Evolutionary conservation across 2,888 invertebrate species (phyloP).

Genomic region (Elysia crispata): DNA sequence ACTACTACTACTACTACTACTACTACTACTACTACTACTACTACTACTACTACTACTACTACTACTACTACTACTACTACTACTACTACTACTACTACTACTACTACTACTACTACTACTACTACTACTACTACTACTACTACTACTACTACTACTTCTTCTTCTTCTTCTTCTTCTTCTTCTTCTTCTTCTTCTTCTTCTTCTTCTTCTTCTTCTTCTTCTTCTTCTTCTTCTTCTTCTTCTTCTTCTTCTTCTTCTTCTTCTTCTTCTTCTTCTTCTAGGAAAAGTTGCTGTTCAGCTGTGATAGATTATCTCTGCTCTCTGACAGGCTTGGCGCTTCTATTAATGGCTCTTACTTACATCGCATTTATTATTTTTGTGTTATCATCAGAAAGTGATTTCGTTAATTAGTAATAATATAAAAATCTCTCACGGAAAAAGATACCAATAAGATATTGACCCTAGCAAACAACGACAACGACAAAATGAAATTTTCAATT

Average conservation of each 20-base stretch:
- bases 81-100: constrained; percentile 27
- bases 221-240: constrained; percentile 2
- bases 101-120: constrained; percentile 18
- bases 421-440: no score
- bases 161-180: constrained; percentile 33
- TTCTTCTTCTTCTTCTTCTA: no score
- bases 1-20: not conserved
- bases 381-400: no score
- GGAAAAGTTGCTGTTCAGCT: no score
- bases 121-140: not conserved
- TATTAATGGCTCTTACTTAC: no score
- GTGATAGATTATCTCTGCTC: no score
- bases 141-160: not conserved
- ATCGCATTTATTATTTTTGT: no score
- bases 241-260: not conserved
- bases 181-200: constrained; percentile 24
- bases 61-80: constrained; percentile 26
- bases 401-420: no score
- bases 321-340: no score
- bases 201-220: constrained; percentile 26
- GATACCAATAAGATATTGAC: no score
- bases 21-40: not conserved
- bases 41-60: constrained; percentile 3
- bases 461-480: no score
- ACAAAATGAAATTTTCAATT: no score